Evolutionary conservation across 2,113 vertebrate species (phyloP).

Genomic region (Halcyon senegalensis): DNA sequence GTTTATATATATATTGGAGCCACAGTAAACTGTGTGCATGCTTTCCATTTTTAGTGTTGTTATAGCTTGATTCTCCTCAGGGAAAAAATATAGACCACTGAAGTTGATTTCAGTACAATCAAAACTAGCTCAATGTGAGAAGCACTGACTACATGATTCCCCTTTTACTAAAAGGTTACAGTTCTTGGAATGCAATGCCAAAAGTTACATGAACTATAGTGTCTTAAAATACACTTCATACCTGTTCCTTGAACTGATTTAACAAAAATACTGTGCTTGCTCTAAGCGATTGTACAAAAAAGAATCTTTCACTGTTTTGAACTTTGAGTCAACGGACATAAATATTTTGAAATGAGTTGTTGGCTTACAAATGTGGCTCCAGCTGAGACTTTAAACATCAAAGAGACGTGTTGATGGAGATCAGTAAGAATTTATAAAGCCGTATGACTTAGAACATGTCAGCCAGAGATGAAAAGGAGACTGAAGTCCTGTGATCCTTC

Average conservation of each 20-base stretch:
- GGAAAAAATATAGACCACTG: background rate
- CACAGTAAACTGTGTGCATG: accelerated
- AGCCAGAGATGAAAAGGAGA: slow-evolving; percentile 25
- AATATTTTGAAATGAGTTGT: slow-evolving; percentile 60
- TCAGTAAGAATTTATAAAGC: slow-evolving; percentile 16
- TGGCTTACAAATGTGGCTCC: slow-evolving; percentile 7
- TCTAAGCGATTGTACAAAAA: background rate
- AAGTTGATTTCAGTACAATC: background rate
- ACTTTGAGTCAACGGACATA: slow-evolving; percentile 41
- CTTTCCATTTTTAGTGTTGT: background rate
- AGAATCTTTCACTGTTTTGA: slow-evolving; percentile 55
- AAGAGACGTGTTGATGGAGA: slow-evolving; percentile 20
- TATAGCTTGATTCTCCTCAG: background rate
- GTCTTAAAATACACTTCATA: background rate
- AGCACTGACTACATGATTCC: background rate
- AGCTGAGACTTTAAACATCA: slow-evolving; percentile 51
- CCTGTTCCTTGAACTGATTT: background rate
- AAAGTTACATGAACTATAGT: background rate
- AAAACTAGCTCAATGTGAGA: background rate
- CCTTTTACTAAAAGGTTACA: background rate
- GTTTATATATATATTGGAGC: background rate
- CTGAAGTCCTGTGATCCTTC: slow-evolving; percentile 18
- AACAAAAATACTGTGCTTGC: slow-evolving; percentile 14
- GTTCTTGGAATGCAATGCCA: background rate
- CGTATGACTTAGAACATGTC: slow-evolving; percentile 8